These are phyloP conservation scores for Chauna torquata DNA, from an alignment of 2,113 vertebrate genomes.

Conservation along the genomic window DNA sequence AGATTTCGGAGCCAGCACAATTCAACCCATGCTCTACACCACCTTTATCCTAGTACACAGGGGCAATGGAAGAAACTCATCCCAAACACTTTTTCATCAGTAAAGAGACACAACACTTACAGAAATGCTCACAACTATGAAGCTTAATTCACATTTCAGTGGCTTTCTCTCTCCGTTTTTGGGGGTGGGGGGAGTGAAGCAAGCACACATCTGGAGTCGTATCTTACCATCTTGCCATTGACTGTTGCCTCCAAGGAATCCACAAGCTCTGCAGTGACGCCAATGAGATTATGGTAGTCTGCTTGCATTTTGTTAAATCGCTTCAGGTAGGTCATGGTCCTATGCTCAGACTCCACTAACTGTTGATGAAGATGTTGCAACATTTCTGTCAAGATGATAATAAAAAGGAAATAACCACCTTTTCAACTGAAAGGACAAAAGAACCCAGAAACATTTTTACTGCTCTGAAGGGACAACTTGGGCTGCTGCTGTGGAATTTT, in stretches of 20 bases:
- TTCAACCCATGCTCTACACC: not conserved
- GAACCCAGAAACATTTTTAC: not conserved
- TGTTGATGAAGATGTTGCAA: constrained; percentile 86
- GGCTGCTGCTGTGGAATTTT: not conserved
- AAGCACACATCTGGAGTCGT: not conserved
- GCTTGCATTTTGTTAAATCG: constrained; percentile 85
- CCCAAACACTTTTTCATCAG: not conserved
- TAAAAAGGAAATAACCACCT: not conserved
- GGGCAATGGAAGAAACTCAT: not conserved
- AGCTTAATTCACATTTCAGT: not conserved
- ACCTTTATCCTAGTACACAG: not conserved
- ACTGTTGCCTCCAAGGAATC: constrained; percentile 91
- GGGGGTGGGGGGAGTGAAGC: not conserved
- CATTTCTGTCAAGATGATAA: constrained; percentile 72
- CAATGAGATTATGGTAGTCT: constrained; percentile 90
- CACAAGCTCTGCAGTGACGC: constrained; percentile 91
- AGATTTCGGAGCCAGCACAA: not conserved
- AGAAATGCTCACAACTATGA: not conserved
- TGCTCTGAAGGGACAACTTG: not conserved
- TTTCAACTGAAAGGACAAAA: not conserved
- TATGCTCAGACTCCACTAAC: constrained; percentile 84
- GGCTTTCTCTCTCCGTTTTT: not conserved
- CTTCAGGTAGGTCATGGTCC: constrained; percentile 77
- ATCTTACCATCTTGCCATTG: constrained; percentile 91
- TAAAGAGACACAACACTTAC: not conserved